Base-by-base conservation (phyloP, 1,140 invertebrate genomes). In the Sinonovacula constricta region DNA sequence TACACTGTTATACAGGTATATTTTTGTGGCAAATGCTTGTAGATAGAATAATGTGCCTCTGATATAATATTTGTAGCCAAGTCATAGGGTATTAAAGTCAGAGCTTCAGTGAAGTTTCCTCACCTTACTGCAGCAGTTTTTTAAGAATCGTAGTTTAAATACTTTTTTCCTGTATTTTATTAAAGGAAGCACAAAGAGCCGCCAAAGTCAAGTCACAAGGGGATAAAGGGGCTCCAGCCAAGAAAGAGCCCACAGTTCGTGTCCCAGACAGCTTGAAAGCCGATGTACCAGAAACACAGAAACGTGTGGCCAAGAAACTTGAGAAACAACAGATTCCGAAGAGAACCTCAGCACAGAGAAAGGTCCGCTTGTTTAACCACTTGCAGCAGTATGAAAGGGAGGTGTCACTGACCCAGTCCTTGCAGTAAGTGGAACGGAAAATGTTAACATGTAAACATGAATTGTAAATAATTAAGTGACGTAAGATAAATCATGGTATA, bases 291-390 rank as follows among this genome's bases (percentile, higher is more conserved):
- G 81, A 81, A 12, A 82, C 85, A 18, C 87, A 88, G 80, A 90
- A 87, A 77, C 74, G 80, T 33, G 62, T 88, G 4, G 86, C 82
- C 0, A 88, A 88, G 67, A 91, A 88, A 76, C 70, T 86, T 51
- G 86, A 83, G 66, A 88, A 84, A 65, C 85, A 86, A 14, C 76
- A 88, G 31, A 81, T 90, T 15, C 88, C 88, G 0, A 84, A 86
- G 71, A 71, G 88, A 53, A 81, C 83, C 2, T 71, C 62, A 22
- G 79, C 80, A 18, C 80, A 89, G 60, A 76, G 86, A 18, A 88
- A 89, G 81, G 87, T 91, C 24, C 53, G 82, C 15, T 75, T 91
- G 24, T 91, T 91, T 79, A 88, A 81, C 49, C 90, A 91, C 79
- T 85, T 91, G 22, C 86, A 87, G 14, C 89, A 90, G 74, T 90